These are phyloP conservation scores for Cyphomyrus plagiostoma DNA, from an alignment of 2,113 vertebrate species.

Conservation along the genomic window DNA sequence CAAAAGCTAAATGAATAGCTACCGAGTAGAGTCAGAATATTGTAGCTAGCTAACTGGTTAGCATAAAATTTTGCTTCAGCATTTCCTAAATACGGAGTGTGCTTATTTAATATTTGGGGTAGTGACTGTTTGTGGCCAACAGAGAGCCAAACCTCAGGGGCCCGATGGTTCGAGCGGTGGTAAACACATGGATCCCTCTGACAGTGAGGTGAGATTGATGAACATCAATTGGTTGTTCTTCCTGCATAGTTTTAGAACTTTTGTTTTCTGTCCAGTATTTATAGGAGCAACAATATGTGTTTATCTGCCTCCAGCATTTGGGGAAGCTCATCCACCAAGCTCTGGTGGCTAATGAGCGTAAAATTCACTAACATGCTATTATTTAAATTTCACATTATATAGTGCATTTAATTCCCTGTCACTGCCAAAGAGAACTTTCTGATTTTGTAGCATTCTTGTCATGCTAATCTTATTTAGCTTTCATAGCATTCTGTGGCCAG, in stretches of 20 bases:
- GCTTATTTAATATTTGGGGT: not conserved
- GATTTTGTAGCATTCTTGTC: not conserved
- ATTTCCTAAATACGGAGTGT: not conserved
- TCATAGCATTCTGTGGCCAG: not conserved
- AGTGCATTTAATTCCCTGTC: not conserved
- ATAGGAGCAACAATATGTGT: not conserved
- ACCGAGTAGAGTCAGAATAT: not conserved
- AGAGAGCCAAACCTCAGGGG: not conserved
- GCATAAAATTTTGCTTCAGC: not conserved
- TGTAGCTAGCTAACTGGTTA: too few relatives aligned
- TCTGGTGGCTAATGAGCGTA: not conserved
- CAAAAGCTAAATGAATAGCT: not conserved
- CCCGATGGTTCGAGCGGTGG: not conserved
- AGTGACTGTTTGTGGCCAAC: not conserved
- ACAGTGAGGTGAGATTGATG: not conserved
- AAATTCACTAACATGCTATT: not conserved
- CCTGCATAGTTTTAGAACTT: not conserved
- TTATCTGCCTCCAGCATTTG: not conserved
- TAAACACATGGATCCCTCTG: not conserved
- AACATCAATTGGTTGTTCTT: not conserved
- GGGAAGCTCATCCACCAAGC: not conserved
- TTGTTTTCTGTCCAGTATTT: not conserved
- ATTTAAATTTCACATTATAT: slow-evolving; percentile 8
- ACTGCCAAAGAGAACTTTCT: not conserved
- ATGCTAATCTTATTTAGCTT: not conserved